Base-by-base conservation (phyloP, 2,113 vertebrate species). In the Macquaria ambigua region DNA sequence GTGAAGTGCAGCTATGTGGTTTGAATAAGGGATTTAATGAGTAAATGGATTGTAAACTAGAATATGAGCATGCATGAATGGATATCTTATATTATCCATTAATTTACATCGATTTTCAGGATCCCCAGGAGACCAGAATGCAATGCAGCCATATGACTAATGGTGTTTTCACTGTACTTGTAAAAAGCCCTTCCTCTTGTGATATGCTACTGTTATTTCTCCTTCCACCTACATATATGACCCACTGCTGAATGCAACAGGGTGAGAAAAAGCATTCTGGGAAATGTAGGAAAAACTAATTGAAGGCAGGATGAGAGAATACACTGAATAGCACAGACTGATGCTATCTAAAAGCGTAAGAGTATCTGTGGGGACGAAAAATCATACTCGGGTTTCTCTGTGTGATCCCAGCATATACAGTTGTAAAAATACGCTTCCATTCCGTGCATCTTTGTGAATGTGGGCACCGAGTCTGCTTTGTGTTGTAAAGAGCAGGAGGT, bases 381-480 rank as follows among this genome's bases (percentile, higher is more conserved):
- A 70, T 31, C 28, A 31, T 31, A 21, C 37, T 14, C 0, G 2
- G 39, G 62, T 62, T 55, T 28, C 18, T 61, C 1, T 79, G n/a
- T 48, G 23, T 79, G 72, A 73, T 41, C 21, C 28, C 53, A 20
- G 77, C 53, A 58, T 23, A 58, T 43, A 67, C 15, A 41, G 56
- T n/a, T 67, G 18, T 69, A 64, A 67, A 63, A 77, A 77, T 31
- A 63, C 46, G 67, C 46, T 14, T 62, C 52, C 15, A 68, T 73
- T 37, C 6, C 8, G 39, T 66, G 68, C 9, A 70, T 76, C 46
- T 69, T 39, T 70, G 55, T 69, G 18, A 69, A 25, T 56, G 50
- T 41, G 20, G n/a, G 23, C 0, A 58, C 48, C 43, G 23, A 59
- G 34, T 56, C 39, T 20, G 16, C 46, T 39, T 56, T 71, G 66